Conservation (phyloP, 2,113 vertebrate genomes). For the Poicephalus gulielmi region DNA sequence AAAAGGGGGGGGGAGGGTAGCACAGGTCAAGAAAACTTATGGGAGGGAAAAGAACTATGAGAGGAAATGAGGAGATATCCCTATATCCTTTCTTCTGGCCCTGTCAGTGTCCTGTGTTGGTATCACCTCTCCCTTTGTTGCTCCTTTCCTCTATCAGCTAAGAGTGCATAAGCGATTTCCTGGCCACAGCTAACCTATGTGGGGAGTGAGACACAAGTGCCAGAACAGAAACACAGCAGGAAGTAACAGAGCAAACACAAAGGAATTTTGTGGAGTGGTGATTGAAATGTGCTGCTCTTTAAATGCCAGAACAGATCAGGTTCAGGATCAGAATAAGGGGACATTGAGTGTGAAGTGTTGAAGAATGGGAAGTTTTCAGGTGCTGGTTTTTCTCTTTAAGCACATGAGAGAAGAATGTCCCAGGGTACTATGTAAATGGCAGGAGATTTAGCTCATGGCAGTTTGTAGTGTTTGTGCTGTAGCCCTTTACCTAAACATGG, state of each 20-base stretch:
- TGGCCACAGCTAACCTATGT: neutral
- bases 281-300: neutral
- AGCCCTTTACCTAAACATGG: neutral
- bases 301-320: neutral
- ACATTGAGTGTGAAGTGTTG: neutral
- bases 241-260: neutral
- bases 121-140: neutral
- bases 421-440: neutral
- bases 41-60: neutral
- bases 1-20: neutral
- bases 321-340: neutral
- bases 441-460: neutral
- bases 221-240: neutral
- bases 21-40: neutral
- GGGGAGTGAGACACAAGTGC: neutral
- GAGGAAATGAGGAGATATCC: neutral
- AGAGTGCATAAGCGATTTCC: neutral
- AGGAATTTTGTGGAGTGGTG: neutral
- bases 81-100: neutral
- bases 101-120: neutral
- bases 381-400: neutral
- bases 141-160: neutral
- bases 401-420: neutral
- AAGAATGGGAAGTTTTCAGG: neutral
- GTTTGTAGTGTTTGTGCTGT: neutral